Evolutionary conservation across 2,888 invertebrate species (phyloP), one percentile per base, ranked within the genome.

Genomic region (Pandemis heparana): DNA sequence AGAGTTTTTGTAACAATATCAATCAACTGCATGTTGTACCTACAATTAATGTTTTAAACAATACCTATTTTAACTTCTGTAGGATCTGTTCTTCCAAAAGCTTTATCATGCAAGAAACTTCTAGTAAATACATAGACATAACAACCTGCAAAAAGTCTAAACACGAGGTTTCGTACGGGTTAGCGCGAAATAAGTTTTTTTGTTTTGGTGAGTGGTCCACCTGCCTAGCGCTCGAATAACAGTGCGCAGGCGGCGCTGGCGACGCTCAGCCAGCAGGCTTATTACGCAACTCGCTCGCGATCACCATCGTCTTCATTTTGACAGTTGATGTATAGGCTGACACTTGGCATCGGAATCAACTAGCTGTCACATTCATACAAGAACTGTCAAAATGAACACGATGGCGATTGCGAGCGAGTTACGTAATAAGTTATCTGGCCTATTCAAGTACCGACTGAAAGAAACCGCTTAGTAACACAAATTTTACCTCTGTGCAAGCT

Each of bases 171-270:
- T 63, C 53, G 63, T 53, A 59, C 51, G 53, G 51, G 41, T 51
- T 70, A 41, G 43, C 56, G 70, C 62, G 62, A 23, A 60, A 66
- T 63, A 56, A 51, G 51, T 72, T 71, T 65, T 56, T 46, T 61
- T 63, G 16, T 60, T 9, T 41, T 43, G 43, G 76, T 59, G 77
- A 79, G 76, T 76, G 78, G 83, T 82, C 78, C 84, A 84, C 83
- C 82, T 83, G 83, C 78, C 75, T 65, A 64, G 71, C 61, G 67
- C 62, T 74, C 60, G n/a, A 76, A 75, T 75, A 75, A 69, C 63
- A 63, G 46, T 23, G 16, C 10, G 41, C 63, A n/a, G 14, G 46
- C 39, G n/a, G 41, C 62, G 62, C 39, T 5, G 62, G 7, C 41
- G 2, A 18, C 18, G 62, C 62, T 41, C 62, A 23, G 41, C 18